Conservation (phyloP, 1,140 invertebrate genomes). For the Orius insidiosus region DNA sequence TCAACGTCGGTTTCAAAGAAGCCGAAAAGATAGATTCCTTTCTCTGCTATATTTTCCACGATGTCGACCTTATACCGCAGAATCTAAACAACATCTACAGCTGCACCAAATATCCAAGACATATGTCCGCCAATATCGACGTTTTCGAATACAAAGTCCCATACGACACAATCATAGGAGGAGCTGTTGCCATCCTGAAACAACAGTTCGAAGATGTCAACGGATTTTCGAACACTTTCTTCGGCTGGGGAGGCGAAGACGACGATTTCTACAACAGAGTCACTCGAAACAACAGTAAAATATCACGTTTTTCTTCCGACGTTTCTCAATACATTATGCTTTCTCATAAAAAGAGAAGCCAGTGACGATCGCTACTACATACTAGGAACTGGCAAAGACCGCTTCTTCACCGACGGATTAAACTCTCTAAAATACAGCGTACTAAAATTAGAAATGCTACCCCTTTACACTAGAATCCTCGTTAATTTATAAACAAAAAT, state of each 20-base stretch:
- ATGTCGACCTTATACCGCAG: constrained; percentile 85
- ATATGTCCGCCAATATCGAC: constrained; percentile 85
- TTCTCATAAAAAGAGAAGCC: constrained; percentile 40
- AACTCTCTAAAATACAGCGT: constrained; percentile 38
- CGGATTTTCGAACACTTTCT: constrained; percentile 83
- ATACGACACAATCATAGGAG: constrained; percentile 54
- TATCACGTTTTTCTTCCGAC: constrained; percentile 50
- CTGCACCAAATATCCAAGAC: constrained; percentile 69
- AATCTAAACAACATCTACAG: constrained; percentile 80
- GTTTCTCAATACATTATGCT: constrained; percentile 64
- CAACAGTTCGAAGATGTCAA: constrained; percentile 63
- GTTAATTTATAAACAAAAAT: constrained; percentile 17
- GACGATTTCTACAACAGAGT: constrained; percentile 52
- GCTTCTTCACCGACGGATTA: constrained; percentile 46
- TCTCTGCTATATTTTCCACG: constrained; percentile 86
- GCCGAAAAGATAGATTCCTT: constrained; percentile 46
- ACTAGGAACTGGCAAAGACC: constrained; percentile 29
- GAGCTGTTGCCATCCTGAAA: constrained; percentile 51
- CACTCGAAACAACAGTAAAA: constrained; percentile 30
- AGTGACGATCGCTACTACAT: constrained; percentile 24
- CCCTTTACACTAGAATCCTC: constrained; percentile 20
- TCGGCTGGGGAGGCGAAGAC: constrained; percentile 78
- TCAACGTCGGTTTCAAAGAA: constrained; percentile 79
- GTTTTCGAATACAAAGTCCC: constrained; percentile 68
- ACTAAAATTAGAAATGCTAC: constrained; percentile 16